A percentile compares a stretch with the other conserved stretches of the same genome.
Conservation (phyloP, 2,113 vertebrate species). For the Alces alces region DNA sequence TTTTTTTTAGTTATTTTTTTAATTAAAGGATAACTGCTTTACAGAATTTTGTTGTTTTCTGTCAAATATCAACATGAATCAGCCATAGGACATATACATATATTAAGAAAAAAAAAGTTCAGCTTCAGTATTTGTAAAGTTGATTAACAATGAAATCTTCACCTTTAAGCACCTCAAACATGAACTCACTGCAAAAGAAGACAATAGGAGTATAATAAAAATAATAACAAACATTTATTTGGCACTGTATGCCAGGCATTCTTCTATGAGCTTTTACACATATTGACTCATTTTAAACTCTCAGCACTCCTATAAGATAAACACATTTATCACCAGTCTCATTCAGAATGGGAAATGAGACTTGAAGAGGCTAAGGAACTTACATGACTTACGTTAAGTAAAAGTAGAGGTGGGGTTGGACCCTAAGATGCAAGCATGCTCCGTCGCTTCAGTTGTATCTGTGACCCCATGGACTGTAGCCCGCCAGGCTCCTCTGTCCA, state of each 20-base stretch:
- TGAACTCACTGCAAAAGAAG: background rate
- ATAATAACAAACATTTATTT: background rate
- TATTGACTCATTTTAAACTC: background rate
- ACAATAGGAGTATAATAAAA: background rate
- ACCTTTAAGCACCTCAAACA: background rate
- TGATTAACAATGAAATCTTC: slow-evolving; percentile 28
- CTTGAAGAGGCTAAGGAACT: background rate
- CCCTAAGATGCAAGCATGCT: background rate
- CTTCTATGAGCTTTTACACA: background rate
- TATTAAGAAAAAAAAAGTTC: background rate
- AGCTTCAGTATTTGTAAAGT: slow-evolving; percentile 1
- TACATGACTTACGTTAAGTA: background rate
- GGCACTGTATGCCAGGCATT: background rate
- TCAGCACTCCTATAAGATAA: background rate
- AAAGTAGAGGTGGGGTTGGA: background rate
- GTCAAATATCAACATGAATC: background rate
- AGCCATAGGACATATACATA: background rate
- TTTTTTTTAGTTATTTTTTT: background rate
- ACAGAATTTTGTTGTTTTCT: background rate
- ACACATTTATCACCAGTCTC: background rate
- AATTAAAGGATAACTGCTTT: background rate
- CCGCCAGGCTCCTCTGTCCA: background rate
- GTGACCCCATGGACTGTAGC: background rate
- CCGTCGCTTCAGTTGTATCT: background rate
- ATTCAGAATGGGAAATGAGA: background rate